Conservation (phyloP, 2,888 invertebrate species). For the Alloscopus bannaensis region DNA sequence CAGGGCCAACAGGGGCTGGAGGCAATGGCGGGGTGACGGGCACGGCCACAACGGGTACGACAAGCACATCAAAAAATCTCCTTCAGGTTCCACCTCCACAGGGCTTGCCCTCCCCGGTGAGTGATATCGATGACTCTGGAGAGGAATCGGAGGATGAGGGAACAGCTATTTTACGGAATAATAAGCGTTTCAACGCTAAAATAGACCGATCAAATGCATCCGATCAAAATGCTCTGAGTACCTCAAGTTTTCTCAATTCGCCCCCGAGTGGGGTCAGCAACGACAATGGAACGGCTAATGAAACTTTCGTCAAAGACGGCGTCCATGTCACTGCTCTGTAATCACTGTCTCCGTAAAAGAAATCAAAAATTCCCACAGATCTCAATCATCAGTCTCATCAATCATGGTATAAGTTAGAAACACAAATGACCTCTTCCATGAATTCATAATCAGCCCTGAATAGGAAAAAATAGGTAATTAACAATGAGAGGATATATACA, state of each 20-base stretch:
- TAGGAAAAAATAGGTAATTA: too few species aligned
- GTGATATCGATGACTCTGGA: constrained; percentile 67
- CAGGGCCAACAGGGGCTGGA: constrained; percentile 45
- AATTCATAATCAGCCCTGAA: too few species aligned
- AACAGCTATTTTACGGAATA: constrained; percentile 61
- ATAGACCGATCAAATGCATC: constrained; percentile 21
- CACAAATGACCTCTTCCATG: too few species aligned
- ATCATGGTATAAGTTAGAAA: too few species aligned
- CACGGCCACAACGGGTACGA: constrained; percentile 29
- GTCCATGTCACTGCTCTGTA: constrained; percentile 70
- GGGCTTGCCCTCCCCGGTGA: constrained; percentile 32
- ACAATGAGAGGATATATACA: too few species aligned
- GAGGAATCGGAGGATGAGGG: constrained; percentile 72
- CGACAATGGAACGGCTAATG: constrained; percentile 60
- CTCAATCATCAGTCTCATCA: too few species aligned
- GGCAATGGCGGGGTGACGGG: constrained; percentile 24
- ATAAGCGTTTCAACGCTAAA: constrained; percentile 36
- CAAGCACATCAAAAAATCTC: constrained; percentile 30
- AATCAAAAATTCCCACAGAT: too few species aligned
- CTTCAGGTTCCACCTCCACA: constrained; percentile 55
- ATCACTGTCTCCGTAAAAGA: too few species aligned
- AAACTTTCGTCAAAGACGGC: constrained; percentile 71
- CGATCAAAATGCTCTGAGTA: constrained; percentile 54
- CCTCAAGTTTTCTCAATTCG: constrained; percentile 54
- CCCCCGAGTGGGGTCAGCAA: constrained; percentile 42